Evolutionary conservation across 1,140 invertebrate species (phyloP), one percentile per base, ranked within the genome.

Genomic region (Bombus cullumanus): DNA sequence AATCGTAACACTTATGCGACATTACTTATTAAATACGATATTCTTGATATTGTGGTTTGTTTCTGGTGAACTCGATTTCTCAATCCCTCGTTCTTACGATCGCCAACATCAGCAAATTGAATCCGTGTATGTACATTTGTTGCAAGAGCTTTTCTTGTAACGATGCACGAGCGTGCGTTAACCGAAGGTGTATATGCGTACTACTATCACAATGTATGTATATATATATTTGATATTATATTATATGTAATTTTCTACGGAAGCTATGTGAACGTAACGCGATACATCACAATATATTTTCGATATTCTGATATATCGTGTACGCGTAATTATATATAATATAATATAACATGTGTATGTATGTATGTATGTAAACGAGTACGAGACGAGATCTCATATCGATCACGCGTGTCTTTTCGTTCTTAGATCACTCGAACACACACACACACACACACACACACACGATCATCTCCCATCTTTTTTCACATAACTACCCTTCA

Each of bases 241-340:
- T 85, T 85, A 72, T 85, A 85, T 85, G 77, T 85, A 79, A 85
- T 85, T 85, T 80, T 80, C 31, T 85, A 72, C 57, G 25, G 31
- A 43, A 59, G 6, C 1, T 8, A 31, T 25, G 37, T 83, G 74
- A 10, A 73, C 68, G 75, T 53, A 31, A 39, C 68, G n/a, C 77
- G 77, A 62, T 85, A 80, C 22, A 39, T 72, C 47, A 62, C 22
- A 53, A 72, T 79, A 77, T 62, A 62, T 80, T 73, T 80, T 64
- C 39, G 22, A 37, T 80, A 72, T 80, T 85, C 68, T 62, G 59
- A 57, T 72, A 62, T 73, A 85, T 39, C 66, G 68, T 31, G 77
- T 15, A 53, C 77, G 68, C 77, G 53, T 31, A 69, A 64, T 85
- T 72, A 72, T 80, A 71, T 85, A 86, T 79, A 78, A 74, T 85